Conservation (phyloP, 64 coral and sea anemone species). For the Pocillopora damicornis region DNA sequence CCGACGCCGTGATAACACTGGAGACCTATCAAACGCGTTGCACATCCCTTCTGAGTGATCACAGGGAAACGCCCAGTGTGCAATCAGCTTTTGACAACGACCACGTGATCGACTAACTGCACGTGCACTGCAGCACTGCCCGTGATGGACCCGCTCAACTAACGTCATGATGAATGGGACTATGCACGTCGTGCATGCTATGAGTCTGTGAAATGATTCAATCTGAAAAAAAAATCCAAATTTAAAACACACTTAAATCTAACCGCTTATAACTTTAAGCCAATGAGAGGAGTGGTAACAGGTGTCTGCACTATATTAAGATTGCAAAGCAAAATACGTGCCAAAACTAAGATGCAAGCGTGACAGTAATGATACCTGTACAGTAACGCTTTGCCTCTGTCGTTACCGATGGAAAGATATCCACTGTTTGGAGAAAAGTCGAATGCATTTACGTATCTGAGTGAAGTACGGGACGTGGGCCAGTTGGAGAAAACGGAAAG, state of each 20-base stretch:
- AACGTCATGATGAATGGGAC: not conserved
- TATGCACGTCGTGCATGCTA: not conserved
- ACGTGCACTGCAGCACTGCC: too few species aligned
- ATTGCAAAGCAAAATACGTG: not conserved
- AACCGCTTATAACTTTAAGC: not conserved
- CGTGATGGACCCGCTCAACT: not conserved
- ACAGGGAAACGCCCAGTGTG: too few species aligned
- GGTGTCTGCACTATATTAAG: not conserved
- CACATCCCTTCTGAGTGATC: too few species aligned
- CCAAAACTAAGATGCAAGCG: not conserved
- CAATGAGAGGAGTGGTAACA: not conserved
- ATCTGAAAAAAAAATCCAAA: slow-evolving; percentile 28
- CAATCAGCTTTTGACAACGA: too few species aligned
- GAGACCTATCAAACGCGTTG: too few species aligned
- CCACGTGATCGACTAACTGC: too few species aligned
- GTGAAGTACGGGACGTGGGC: slow-evolving; percentile 68
- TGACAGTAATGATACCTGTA: slow-evolving; percentile 61
- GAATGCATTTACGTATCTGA: slow-evolving; percentile 73
- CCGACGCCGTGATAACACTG: too few species aligned
- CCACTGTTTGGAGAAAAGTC: slow-evolving; percentile 97
- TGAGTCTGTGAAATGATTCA: slow-evolving; percentile 63
- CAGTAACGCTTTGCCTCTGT: slow-evolving; percentile 72
- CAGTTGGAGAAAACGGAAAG: slow-evolving; percentile 90
- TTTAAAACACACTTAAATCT: too few species aligned
- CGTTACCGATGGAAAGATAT: slow-evolving; percentile 81